Base-by-base conservation (phyloP, 2,113 vertebrate genomes). In the Bettongia penicillata region DNA sequence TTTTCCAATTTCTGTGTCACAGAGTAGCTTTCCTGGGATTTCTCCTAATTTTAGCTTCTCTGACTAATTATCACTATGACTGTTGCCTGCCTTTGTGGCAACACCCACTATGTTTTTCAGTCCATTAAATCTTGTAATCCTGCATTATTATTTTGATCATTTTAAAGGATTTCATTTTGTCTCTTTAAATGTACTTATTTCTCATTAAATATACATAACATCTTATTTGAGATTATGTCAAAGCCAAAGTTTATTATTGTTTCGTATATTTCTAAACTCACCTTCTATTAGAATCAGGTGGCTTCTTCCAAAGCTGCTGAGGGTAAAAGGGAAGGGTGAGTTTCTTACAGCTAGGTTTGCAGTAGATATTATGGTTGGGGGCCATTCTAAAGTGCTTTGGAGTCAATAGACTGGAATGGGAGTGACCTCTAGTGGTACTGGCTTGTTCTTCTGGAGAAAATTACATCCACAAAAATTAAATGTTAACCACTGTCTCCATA, bases 351-450 rank as follows among this genome's bases (percentile, higher is more conserved):
- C 37, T 11, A 90, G 43, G 31, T 31, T 24, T 49, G 90, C 12
- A 51, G 2, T 48, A 50, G 3, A 52, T n/a, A 91, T 37, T 23
- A 0, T 23, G 48, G 53, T 55, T 91, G 31, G 94, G 53, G 49
- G 43, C 8, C 3, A 23, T 1, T 0, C 11, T 49, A 22, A 48
- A 49, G 52, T 51, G n/a, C 57, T 92, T 43, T 23, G 11, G 89
- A 96, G 92, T 61, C 89, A 94, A 95, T 95, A 91, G 26, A 52
- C 97, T 92, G 93, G 94, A 90, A 31, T 90, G 90, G 47, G 24
- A 97, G 97, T 96, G 97, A 95, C 97, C 98, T 97, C 98, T 98
- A 97, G 98, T 93, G 98, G 98, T 89, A 23, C 10, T 16, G 52
- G n/a, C 16, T 49, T 89, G 89, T 94, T 95, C 94, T 90, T 50